Evolutionary conservation across 2,113 vertebrate species (phyloP).

Genomic region (Chloebia gouldiae): DNA sequence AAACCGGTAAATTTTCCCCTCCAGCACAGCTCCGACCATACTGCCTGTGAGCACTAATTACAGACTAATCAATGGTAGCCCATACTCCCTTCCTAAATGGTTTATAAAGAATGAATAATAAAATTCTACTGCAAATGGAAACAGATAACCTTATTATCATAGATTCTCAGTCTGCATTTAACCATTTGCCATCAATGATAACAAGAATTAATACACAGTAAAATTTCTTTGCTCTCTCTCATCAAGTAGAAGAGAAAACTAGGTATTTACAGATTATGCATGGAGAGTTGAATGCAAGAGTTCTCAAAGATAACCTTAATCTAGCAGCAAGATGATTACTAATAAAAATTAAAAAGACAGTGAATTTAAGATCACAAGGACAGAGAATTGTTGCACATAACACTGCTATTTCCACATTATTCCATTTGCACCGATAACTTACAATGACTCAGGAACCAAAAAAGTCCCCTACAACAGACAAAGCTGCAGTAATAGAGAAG

Average conservation of each 20-base stretch:
- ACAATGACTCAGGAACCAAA: not conserved
- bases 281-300: not conserved
- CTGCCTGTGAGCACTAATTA: slow-evolving; percentile 39
- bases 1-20: slow-evolving; percentile 13
- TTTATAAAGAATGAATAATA: slow-evolving; percentile 20
- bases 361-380: not conserved
- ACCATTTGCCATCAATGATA: not conserved
- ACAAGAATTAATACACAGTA: not conserved
- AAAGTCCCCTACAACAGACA: not conserved
- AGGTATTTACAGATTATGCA: not conserved
- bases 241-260: not conserved
- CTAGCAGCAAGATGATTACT: not conserved
- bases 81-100: not conserved
- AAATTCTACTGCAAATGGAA: slow-evolving; percentile 35
- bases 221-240: not conserved
- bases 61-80: slow-evolving; percentile 29
- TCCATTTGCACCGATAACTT: not conserved
- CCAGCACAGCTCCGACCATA: not conserved
- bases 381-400: not conserved
- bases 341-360: not conserved
- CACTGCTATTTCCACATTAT: not conserved
- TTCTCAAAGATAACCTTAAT: not conserved
- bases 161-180: not conserved
- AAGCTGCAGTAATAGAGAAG: not conserved
- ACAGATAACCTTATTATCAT: not conserved